Percentiles rank a stretch among this genome's conserved stretches.
phyloP scores from a whole-genome alignment of 2,888 invertebrate species.

The Tenthredo notha region DNA sequence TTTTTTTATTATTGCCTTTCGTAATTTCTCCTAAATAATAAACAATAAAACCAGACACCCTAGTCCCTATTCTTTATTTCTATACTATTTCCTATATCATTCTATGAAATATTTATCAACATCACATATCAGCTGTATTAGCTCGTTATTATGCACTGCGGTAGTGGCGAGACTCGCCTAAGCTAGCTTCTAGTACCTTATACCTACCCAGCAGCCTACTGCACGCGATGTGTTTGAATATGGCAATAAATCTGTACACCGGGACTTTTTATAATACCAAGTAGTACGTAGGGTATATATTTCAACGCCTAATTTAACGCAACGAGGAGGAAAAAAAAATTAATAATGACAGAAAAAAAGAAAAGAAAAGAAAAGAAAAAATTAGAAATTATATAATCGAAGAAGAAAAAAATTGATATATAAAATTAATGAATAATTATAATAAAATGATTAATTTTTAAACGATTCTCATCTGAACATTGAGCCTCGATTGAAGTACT shows the following conservation, averaged over 20 bases:
- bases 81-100: neutral
- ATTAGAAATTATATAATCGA: no score
- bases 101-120: slow-evolving; percentile 19
- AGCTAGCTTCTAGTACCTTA: neutral
- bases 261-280: neutral
- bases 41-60: neutral
- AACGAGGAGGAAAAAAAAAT: neutral
- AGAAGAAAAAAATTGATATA: no score
- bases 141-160: slow-evolving; percentile 13
- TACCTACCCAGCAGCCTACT: neutral
- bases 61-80: neutral
- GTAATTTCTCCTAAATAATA: neutral
- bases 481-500: neutral
- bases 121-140: slow-evolving; percentile 16
- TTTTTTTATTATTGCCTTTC: neutral
- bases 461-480: neutral
- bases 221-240: slow-evolving; percentile 12
- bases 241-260: neutral
- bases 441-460: no score
- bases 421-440: no score
- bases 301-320: neutral
- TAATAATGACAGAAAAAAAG: neutral
- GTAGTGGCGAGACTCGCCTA: neutral
- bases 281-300: neutral
- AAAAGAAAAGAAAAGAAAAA: neutral